Conservation (phyloP, 2,888 invertebrate species). For the Hedychridium roseum region DNA sequence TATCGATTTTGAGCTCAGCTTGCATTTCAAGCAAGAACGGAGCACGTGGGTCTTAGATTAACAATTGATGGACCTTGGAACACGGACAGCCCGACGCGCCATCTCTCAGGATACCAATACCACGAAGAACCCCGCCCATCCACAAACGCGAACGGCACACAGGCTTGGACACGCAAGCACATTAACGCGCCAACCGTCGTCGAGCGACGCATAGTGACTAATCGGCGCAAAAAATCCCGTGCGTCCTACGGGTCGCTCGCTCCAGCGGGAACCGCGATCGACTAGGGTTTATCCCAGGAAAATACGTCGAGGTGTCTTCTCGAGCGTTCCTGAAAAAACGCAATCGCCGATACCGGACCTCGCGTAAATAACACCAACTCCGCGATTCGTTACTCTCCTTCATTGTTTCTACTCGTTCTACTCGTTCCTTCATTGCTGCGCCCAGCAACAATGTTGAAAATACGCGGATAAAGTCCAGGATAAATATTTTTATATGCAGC, state of each 20-base stretch:
- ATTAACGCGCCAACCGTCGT: slow-evolving; percentile 17
- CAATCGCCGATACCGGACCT: slow-evolving; percentile 10
- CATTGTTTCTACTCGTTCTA: too few relatives aligned
- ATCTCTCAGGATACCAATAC: background rate
- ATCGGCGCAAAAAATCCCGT: slow-evolving; percentile 41
- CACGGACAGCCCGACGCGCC: slow-evolving; percentile 21
- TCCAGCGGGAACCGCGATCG: too few relatives aligned
- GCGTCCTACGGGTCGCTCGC: too few relatives aligned
- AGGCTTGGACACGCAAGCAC: background rate
- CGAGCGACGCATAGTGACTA: slow-evolving; percentile 40
- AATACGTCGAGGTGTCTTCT: slow-evolving; percentile 19
- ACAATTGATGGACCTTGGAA: slow-evolving; percentile 20
- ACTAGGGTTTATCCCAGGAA: too few relatives aligned
- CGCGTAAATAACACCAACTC: too few relatives aligned
- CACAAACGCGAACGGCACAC: background rate
- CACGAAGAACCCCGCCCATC: background rate
- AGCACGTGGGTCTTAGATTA: slow-evolving; percentile 16
- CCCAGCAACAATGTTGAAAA: too few relatives aligned
- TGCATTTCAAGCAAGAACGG: background rate
- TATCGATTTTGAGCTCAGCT: background rate
- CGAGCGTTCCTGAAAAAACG: slow-evolving; percentile 14
- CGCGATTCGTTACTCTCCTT: too few relatives aligned
- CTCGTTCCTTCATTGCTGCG: too few relatives aligned
- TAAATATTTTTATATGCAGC: too few relatives aligned
- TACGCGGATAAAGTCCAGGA: too few relatives aligned